Base-by-base conservation (phyloP, 2,797 vertebrate genomes). In the Pagetopsis macropterus region DNA sequence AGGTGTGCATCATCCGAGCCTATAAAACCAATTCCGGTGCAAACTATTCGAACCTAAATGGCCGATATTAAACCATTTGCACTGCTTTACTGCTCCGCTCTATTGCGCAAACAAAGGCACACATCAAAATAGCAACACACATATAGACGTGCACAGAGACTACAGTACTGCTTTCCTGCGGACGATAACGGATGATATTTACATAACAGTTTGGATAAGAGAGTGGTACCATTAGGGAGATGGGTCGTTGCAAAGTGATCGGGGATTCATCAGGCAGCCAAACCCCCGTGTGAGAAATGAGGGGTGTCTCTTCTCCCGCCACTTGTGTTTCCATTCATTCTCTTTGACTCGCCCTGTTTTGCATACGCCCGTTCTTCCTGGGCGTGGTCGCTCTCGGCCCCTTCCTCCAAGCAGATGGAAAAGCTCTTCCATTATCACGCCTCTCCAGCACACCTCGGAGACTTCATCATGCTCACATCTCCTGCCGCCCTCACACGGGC, bases 401-500 rank as follows among this genome's bases (percentile, higher is more conserved):
- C 75, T 76, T 75, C 74, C 81, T 84, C 65, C 61, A 70, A 37
- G 72, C 88, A 86, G 83, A 88, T 77, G 74, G 83, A 80, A 82
- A 84, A 83, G 68, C 83, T 79, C 43, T 51, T 72, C 72, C 58
- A 65, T 86, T 89, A 90, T 92, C 88, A 51, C 84, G 66, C 50
- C 79, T 56, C 78, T 54, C 72, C 79, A 78, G 70, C 19, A 13
- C 75, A 68, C 87, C 83, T 83, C 74, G 51, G 86, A 87, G 87
- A 84, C 90, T 85, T 63, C 78, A 78, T 85, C 83, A 72, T 85
- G 78, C 84, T 70, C 83, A 81, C 90, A 90, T 92, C 88, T 87
- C 58, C 65, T 5, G 41, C 80, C 61, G 83, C 82, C 33, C 33
- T 50, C 13, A 9, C 41, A 13, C 17, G 8, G 74, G 59, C 64